A percentile compares a stretch with the other conserved stretches of the same genome.
phyloP scores from a whole-genome alignment of 2,888 invertebrate genomes.

The Drosophila paranaensis region DNA sequence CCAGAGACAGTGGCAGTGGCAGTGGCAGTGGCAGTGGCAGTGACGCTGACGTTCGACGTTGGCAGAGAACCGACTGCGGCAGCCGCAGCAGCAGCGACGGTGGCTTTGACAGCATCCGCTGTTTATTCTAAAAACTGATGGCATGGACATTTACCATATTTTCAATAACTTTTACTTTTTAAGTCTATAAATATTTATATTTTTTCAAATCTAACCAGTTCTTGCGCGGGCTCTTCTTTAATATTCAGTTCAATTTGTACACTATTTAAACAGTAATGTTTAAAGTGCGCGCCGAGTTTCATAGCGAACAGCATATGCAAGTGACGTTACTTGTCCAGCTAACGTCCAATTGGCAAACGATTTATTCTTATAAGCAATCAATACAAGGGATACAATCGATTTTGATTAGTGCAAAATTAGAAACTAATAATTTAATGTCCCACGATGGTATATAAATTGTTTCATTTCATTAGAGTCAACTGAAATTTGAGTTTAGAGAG shows the following conservation, averaged over 20 bases:
- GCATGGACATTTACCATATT: background rate
- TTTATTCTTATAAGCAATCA: background rate
- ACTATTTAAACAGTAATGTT: background rate
- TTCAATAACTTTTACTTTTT: background rate
- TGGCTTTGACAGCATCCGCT: background rate
- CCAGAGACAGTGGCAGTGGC: constrained; percentile 30
- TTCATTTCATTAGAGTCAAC: background rate
- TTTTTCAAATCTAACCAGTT: background rate
- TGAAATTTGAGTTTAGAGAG: background rate
- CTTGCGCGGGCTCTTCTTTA: background rate
- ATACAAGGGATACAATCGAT: background rate
- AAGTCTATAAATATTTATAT: background rate
- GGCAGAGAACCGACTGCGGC: constrained; percentile 28
- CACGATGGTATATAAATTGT: background rate
- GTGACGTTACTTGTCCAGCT: background rate
- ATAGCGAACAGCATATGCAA: constrained; percentile 7
- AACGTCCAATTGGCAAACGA: constrained; percentile 3
- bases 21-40: constrained; percentile 5
- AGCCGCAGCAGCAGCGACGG: no score
- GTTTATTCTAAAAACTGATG: background rate
- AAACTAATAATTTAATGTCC: background rate
- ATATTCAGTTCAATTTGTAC: no score
- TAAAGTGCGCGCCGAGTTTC: constrained; percentile 11
- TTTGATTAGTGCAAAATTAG: no score
- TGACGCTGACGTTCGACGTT: constrained; percentile 37